Conservation (phyloP, 2,888 invertebrate genomes). For the Agrochola macilenta region DNA sequence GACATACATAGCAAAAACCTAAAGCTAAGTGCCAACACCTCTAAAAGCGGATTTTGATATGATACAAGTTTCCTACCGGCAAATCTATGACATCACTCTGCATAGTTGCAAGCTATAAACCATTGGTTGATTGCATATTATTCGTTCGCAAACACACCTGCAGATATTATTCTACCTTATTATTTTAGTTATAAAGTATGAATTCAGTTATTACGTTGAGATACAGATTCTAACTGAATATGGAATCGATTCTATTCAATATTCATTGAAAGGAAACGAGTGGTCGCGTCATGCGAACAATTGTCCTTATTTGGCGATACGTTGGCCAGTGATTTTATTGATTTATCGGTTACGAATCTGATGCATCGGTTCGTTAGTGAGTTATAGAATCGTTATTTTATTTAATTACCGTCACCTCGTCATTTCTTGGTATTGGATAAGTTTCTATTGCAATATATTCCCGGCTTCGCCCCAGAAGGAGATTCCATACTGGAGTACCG, state of each 20-base stretch:
- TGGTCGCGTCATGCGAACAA: conserved; percentile 58
- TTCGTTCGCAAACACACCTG: conserved; percentile 18
- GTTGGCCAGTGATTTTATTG: conserved; percentile 45
- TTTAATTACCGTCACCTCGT: background rate
- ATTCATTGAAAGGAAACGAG: conserved; percentile 56
- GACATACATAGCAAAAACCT: conserved; percentile 25
- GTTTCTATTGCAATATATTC: background rate
- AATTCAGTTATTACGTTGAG: conserved; percentile 8
- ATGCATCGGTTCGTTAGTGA: conserved; percentile 21
- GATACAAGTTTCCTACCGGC: conserved; percentile 47
- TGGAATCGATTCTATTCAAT: conserved; percentile 59
- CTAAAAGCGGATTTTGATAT: conserved; percentile 36
- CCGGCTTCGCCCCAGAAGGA: too few species aligned
- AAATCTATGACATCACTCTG: conserved; percentile 65
- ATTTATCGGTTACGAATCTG: conserved; percentile 43
- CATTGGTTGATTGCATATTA: conserved; percentile 58
- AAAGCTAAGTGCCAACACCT: conserved; percentile 12
- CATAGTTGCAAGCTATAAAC: conserved; percentile 59
- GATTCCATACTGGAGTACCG: too few species aligned
- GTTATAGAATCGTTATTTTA: conserved; percentile 9
- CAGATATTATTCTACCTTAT: conserved; percentile 43
- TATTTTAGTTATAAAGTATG: conserved; percentile 7
- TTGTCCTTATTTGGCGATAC: conserved; percentile 60
- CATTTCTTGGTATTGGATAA: background rate
- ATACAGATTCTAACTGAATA: conserved; percentile 62